These are phyloP conservation scores for Drosophila prosaltans DNA, from an alignment of 1,140 invertebrate genomes.

Conservation along the genomic window DNA sequence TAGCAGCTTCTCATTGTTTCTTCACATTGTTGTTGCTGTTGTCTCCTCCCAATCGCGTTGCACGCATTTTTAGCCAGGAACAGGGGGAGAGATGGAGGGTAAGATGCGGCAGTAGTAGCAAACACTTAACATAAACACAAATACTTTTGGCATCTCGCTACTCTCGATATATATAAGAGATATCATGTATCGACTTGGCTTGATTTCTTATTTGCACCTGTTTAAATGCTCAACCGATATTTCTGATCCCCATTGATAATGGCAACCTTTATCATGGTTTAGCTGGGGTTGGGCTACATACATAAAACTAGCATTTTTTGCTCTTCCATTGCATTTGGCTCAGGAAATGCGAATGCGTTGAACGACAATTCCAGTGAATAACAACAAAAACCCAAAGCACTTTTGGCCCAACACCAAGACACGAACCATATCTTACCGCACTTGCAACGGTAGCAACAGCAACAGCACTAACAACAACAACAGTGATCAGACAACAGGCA, in stretches of 20 bases:
- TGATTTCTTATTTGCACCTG: constrained; percentile 73
- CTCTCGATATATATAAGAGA: constrained; percentile 51
- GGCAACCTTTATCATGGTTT: constrained; percentile 17
- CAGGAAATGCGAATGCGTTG: constrained; percentile 76
- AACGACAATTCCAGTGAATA: constrained; percentile 69
- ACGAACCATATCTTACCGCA: constrained; percentile 51
- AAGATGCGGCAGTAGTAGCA: background rate
- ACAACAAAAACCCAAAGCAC: constrained; percentile 25
- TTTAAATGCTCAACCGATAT: constrained; percentile 58
- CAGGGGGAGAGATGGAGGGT: constrained; percentile 13
- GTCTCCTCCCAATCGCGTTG: constrained; percentile 69
- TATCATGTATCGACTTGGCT: constrained; percentile 70
- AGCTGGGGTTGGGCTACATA: constrained; percentile 50
- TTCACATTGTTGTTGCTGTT: constrained; percentile 32
- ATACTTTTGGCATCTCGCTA: constrained; percentile 48
- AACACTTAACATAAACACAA: constrained; percentile 37
- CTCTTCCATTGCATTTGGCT: constrained; percentile 16
- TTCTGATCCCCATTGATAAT: constrained; percentile 76
- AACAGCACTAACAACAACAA: too few species aligned
- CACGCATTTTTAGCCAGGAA: constrained; percentile 64
- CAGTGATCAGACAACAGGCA: constrained; percentile 19
- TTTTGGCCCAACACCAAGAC: constrained; percentile 65
- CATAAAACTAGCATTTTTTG: constrained; percentile 70
- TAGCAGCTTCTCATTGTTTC: constrained; percentile 73
- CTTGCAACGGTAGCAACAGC: constrained; percentile 52